Evolutionary conservation across 1,140 invertebrate genomes (phyloP), one percentile per base, ranked within the genome.

Genomic region (Anagrus nilaparvatae): DNA sequence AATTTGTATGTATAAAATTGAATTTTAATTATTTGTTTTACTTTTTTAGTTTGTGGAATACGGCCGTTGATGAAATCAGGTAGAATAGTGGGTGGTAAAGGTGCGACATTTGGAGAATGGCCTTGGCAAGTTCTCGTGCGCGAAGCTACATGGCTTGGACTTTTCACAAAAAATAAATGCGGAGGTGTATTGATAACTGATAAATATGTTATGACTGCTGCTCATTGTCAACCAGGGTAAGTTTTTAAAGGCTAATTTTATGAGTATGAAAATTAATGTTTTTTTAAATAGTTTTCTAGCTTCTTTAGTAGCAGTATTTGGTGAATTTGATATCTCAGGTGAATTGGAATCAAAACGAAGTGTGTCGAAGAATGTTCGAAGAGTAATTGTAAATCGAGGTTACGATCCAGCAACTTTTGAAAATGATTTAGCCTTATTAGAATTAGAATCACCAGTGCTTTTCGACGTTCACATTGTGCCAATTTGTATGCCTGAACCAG

Each of bases 91-190:
- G 90, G 90, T 38, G 91, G 90, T 10, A 88, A 87, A 62, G 80
- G 80, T 40, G 78, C 87, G 5, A 73, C 72, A 1, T 91, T 90
- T 52, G 90, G 88, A 5, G 81, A 87, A 61, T 94, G 85, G 79
- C 90, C 90, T 0, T 95, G 90, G 91, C 89, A 94, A 60, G 89
- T 90, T 3, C 67, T 95, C 14, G 84, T 95, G 0, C 75, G 87
- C 38, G 91, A 95, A 63, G 83, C 87, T 5, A 91, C 88, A 0
- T 94, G 88, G 88, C 67, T 94, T 27, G 91, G 91, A 3, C 73
- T 94, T 1, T 92, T 93, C 60, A 90, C 88, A n/a, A 94, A 95
- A 63, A 93, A 94, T 60, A 95, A 95, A 65, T 95, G 90, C 58
- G 90, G 91, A 9, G 91, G 91, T 23, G 90, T 94, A 0, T 73